These are phyloP conservation scores for Alviniconcha strummeri DNA, from an alignment of 2,888 invertebrate species.

Conservation along the genomic window DNA sequence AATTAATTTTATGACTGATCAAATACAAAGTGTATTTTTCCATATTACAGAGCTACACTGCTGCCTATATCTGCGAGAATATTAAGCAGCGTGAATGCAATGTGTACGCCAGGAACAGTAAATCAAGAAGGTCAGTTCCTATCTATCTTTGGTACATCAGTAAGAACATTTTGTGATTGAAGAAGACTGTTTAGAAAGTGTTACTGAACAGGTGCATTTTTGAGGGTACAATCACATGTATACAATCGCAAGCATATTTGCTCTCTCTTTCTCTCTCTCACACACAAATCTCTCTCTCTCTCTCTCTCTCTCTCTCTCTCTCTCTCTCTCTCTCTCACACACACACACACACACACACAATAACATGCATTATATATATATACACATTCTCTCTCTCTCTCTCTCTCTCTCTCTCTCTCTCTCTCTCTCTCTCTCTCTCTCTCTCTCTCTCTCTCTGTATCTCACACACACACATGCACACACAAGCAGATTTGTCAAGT, in stretches of 20 bases:
- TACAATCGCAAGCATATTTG: no score
- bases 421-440: background rate
- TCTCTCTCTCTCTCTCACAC: background rate
- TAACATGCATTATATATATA: no score
- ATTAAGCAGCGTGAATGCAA: constrained; percentile 53
- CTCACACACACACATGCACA: no score
- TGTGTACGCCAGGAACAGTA: constrained; percentile 42
- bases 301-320: background rate
- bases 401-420: background rate
- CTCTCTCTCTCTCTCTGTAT: background rate
- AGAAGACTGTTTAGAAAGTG: no score
- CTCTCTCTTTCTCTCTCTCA: background rate
- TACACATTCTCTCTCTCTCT: background rate
- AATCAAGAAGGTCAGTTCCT: constrained; percentile 45
- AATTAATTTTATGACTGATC: no score
- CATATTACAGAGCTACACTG: constrained; percentile 35
- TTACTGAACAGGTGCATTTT: no score
- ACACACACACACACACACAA: no score
- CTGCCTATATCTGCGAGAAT: constrained; percentile 37
- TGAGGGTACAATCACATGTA: no score
- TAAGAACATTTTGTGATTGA: no score
- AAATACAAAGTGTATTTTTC: no score
- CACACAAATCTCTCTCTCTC: background rate
- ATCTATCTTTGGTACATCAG: background rate
- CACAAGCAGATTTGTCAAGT: no score